Base-by-base conservation (phyloP, 2,797 vertebrate genomes). In the Paramormyrops hopkinsi region DNA sequence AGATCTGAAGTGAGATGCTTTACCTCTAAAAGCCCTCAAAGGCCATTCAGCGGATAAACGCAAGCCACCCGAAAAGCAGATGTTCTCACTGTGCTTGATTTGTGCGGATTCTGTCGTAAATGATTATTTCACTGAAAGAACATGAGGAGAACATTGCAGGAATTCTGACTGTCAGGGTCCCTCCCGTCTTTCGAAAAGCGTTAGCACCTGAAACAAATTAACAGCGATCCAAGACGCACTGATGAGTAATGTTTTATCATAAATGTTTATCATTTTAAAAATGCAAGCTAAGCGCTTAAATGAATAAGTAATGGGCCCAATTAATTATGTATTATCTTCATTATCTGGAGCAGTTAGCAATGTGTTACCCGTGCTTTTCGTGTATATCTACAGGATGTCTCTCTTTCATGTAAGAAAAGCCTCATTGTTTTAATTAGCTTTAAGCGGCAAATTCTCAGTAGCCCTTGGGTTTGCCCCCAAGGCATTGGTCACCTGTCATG, bases 191-290 rank as follows among this genome's bases (percentile, higher is more conserved):
- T 79, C 19, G 41, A n/a, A 8, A 41, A 11, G n/a, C 17, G 17
- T 17, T 37, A 4, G 76, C 33, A 79, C 76, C 41, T 44, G 41
- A 79, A 79, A 79, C 41, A 79, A 79, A 79, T 79, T 79, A 79
- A 79, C 19, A n/a, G 76, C 76, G 44, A 19, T 79, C 76, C 76
- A 9, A 46, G 41, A 7, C 4, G 7, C 19, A 9, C 17, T 79
- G 37, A 79, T 79, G 33, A 79, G 76, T 46, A 79, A 79, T 79
- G 76, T n/a, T 79, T 79, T 79, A 79, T 79, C 76, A 79, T 46
- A 79, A 79, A 41, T 79, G 76, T 79, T 79, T 79, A 73, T 79
- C 76, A 79, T 79, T 79, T 79, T 46, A 44, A 79, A 79, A 79
- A 79, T 79, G 76, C 76, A 79, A 79, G 76, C 76, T 79, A 79